Percentiles rank a stretch among this genome's conserved stretches.
Evolutionary conservation across 2,113 vertebrate species (phyloP).

Genomic region (Micronisus gabar): DNA sequence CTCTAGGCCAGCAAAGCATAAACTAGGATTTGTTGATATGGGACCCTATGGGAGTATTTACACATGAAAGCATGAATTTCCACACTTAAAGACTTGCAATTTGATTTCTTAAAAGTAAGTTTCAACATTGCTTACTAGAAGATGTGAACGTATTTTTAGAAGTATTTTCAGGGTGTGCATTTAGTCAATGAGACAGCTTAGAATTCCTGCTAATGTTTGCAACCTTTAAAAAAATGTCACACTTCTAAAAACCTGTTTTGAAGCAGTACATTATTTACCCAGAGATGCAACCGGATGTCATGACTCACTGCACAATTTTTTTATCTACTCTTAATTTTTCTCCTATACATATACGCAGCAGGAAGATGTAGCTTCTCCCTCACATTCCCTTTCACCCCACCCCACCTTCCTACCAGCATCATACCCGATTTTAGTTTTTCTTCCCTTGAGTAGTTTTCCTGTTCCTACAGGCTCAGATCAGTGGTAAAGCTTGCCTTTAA

Average conservation of each 20-base stretch:
- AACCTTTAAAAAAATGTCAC: neutral
- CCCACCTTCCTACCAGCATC: neutral
- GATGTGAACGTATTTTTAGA: accelerated
- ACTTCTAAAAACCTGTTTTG: neutral
- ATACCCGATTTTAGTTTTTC: neutral
- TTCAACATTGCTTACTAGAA: neutral
- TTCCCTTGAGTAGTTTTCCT: neutral
- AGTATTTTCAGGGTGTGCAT: neutral
- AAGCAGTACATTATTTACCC: neutral
- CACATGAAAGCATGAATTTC: neutral
- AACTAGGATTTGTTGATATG: neutral
- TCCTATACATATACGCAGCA: neutral
- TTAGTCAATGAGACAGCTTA: neutral
- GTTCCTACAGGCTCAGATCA: neutral
- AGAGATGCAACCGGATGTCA: neutral
- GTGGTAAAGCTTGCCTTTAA: neutral
- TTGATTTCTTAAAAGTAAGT: neutral
- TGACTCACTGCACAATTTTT: neutral
- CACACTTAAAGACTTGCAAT: neutral
- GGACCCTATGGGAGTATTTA: neutral
- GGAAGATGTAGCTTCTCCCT: neutral
- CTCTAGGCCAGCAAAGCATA: neutral
- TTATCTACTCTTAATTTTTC: neutral
- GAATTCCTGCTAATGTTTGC: neutral
- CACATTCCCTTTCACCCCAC: neutral